These are phyloP conservation scores for Trichosurus vulpecula DNA, from an alignment of 2,797 vertebrate species.

Conservation along the genomic window DNA sequence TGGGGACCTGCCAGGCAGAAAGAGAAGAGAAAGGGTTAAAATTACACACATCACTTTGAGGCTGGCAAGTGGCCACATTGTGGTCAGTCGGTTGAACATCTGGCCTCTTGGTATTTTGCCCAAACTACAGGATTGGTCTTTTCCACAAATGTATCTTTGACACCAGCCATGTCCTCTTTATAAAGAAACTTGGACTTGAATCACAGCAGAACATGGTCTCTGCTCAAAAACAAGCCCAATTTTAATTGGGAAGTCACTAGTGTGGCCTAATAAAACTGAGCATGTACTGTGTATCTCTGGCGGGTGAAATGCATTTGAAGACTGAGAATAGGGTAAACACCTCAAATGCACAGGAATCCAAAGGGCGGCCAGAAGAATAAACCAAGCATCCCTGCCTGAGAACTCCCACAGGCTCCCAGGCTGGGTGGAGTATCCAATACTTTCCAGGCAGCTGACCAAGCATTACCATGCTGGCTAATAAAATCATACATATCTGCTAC, in stretches of 20 bases:
- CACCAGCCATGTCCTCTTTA: constrained; percentile 43
- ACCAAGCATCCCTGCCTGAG: not conserved
- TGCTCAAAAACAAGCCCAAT: constrained; percentile 11
- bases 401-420: constrained; percentile 69
- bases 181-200: constrained; percentile 48
- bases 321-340: constrained; percentile 78
- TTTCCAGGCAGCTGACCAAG: constrained; percentile 81
- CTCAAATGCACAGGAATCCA: constrained; percentile 67
- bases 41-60: not conserved
- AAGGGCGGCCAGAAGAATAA: constrained; percentile 74
- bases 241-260: constrained; percentile 57
- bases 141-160: constrained; percentile 47
- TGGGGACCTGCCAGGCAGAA: constrained; percentile 89
- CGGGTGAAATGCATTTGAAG: constrained; percentile 53
- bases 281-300: constrained; percentile 27
- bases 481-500: constrained; percentile 44
- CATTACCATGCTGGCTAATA: constrained; percentile 33
- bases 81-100: constrained; percentile 46
- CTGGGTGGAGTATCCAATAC: constrained; percentile 65
- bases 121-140: constrained; percentile 1
- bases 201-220: constrained; percentile 18
- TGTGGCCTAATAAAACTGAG: constrained; percentile 72
- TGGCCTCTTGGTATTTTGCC: constrained; percentile 55
- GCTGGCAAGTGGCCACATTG: not conserved
- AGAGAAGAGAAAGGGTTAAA: constrained; percentile 6